Base-by-base conservation (phyloP, 1,140 invertebrate genomes). In the Dendrolimus kikuchii region DNA sequence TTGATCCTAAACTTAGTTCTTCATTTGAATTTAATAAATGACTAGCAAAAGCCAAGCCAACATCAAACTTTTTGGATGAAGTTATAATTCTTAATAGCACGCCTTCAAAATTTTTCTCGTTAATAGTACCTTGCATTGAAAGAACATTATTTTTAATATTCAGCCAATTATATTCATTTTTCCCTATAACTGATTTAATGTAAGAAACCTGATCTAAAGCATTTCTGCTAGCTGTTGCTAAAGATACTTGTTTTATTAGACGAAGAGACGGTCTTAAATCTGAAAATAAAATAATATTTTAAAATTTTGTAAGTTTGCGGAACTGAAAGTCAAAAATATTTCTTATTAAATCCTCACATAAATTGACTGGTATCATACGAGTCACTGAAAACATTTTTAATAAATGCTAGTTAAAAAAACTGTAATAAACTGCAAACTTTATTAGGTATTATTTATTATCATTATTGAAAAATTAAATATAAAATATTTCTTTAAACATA, bases 11-110 rank as follows among this genome's bases (percentile, higher is more conserved):
- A 73, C 89, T 90, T 5, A 90, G 66, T 42, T 89, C 66, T 40
- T 68, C 69, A 43, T 86, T 77, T 38, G 77, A 76, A 5, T 66
- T 60, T 62, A 81, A 74, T 10, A 93, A 71, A 84, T 89, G 90
- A 6, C 89, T 69, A 6, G 90, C 69, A 77, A 90, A 94, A 38
- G 77, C 86, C 56, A 89, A 82, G 5, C 88, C 92, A 43, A 87
- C 60, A 43, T 89, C 59, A 58, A 88, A 65, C 37, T 89, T 81
- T 7, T 77, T 78, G 0, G 62, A 49, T 4, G 41, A 57, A 7
- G 74, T 63, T 71, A 90, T 90, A 38, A 86, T 36, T 41, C 88
- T 81, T 43, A 92, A 62, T 9, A 92, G 86, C 5, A 88, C 57
- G 43, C 88, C 85, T 82, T 93, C 91, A 44, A 92, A 73, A 68